phyloP scores from a whole-genome alignment of 23 tunicate genomes.

The Styela clava region DNA sequence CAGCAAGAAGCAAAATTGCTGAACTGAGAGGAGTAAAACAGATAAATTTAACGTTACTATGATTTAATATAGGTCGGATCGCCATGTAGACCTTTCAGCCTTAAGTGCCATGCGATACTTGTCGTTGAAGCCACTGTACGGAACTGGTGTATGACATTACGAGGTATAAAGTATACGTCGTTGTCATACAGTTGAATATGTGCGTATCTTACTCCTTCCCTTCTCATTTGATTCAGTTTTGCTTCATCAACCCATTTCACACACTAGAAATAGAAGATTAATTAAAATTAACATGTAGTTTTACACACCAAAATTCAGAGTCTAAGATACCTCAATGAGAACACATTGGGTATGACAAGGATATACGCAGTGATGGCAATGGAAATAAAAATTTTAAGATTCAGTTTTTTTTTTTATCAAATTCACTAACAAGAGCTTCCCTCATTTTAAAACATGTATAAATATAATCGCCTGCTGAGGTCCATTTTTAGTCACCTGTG shows the following conservation, averaged over 20 bases:
- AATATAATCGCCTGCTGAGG: too few relatives aligned
- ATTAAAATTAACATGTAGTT: too few relatives aligned
- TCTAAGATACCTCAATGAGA: too few relatives aligned
- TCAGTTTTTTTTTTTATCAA: too few relatives aligned
- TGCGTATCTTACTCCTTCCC: constrained; percentile 74
- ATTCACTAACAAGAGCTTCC: too few relatives aligned
- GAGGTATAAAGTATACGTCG: constrained; percentile 94
- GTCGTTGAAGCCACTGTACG: constrained; percentile 86
- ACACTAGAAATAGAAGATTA: constrained; percentile 47
- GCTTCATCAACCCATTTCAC: constrained; percentile 93
- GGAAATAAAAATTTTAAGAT: too few relatives aligned
- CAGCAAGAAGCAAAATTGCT: background rate
- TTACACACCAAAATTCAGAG: too few relatives aligned
- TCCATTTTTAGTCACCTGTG: too few relatives aligned
- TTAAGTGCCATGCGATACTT: constrained; percentile 93
- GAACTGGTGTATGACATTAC: constrained; percentile 94
- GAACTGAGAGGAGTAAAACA: background rate
- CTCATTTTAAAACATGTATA: too few relatives aligned
- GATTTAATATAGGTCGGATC: constrained; percentile 52
- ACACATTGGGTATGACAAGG: too few relatives aligned
- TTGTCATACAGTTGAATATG: constrained; percentile 77
- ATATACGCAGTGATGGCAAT: too few relatives aligned
- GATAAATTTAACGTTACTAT: background rate
- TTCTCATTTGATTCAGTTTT: constrained; percentile 83
- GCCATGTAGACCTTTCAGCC: constrained; percentile 84